A percentile compares a stretch with the other conserved stretches of the same genome.
These are phyloP conservation scores for Macroglossus sobrinus DNA, from an alignment of 2,113 vertebrate species.

Conservation along the genomic window DNA sequence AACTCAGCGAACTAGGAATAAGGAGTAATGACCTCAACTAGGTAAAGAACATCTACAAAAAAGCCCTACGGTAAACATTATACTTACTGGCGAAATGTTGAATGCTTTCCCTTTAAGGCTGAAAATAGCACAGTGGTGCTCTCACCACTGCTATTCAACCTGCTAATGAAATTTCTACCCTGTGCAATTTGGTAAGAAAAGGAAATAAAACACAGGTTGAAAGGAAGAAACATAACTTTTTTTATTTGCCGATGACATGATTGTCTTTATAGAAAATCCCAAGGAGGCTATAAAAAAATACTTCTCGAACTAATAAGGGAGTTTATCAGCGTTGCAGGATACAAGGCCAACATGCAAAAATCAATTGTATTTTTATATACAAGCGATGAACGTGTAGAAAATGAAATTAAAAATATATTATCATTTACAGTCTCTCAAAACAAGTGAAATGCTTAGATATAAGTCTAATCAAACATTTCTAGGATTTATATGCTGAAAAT, in stretches of 20 bases:
- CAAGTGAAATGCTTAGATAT: background rate
- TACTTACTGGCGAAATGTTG: background rate
- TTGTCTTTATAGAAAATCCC: background rate
- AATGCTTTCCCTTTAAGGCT: background rate
- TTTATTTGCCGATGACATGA: background rate
- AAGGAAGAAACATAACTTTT: background rate
- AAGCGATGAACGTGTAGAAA: background rate
- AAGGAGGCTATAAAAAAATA: background rate
- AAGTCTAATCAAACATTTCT: background rate
- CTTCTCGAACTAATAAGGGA: background rate
- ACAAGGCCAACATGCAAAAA: background rate
- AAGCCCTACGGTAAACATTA: background rate
- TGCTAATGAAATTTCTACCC: background rate
- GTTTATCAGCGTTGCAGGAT: background rate
- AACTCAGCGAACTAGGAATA: background rate
- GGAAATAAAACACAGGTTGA: background rate
- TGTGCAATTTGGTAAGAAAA: background rate
- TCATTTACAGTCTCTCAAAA: background rate
- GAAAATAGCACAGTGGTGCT: background rate
- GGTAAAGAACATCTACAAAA: background rate
- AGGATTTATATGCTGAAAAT: background rate
- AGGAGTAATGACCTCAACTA: background rate
- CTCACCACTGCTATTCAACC: background rate
- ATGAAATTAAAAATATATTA: background rate
- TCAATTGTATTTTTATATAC: background rate